Evolutionary conservation across 2,888 invertebrate species (phyloP), one percentile per base, ranked within the genome.

Genomic region (Napeogenes sylphis): DNA sequence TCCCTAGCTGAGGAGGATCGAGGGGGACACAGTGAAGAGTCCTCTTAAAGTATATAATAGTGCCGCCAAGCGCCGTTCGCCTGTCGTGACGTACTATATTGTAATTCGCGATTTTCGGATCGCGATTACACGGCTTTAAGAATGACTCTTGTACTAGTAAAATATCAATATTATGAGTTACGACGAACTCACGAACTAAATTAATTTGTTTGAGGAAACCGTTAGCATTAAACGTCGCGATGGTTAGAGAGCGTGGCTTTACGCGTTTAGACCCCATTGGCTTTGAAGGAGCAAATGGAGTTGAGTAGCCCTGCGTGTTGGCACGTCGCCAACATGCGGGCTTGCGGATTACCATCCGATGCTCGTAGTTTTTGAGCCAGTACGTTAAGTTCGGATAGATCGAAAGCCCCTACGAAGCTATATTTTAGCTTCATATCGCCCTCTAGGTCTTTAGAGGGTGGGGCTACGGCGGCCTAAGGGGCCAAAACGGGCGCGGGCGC

Each of bases 11-110:
- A 12, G 63, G 63, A 5, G 63, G 33, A 42, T 56, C 59, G 33
- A 63, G 13, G 13, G 59, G 63, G 4, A 42, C 32, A 13, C 59
- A 59, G 38, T 63, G 59, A n/a, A 63, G 38, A n/a, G 63, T 14
- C 45, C 45, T 59, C 46, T 21, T 59, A 13, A 53, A 59, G 2
- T 56, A 63, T 12, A 63, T 59, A 12, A 54, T 3, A 1, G 59
- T 59, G 21, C 59, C 59, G 33, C 59, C 63, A 0, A 33, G 35
- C 2, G 30, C 12, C 3, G 30, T 13, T 4, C 13, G 8, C 10
- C 58, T 14, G 30, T 59, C 58, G 42, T 59, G 10, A 4, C 61
- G 38, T 0, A 56, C 42, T 8, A 21, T 12, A 4, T 56, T 47
- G 12, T 13, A 56, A 45, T 61, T 56, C 12, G 51, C n/a, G 30